These are phyloP conservation scores for Polydrusus pterygomalis DNA, from an alignment of 2,888 invertebrate species.

Conservation along the genomic window DNA sequence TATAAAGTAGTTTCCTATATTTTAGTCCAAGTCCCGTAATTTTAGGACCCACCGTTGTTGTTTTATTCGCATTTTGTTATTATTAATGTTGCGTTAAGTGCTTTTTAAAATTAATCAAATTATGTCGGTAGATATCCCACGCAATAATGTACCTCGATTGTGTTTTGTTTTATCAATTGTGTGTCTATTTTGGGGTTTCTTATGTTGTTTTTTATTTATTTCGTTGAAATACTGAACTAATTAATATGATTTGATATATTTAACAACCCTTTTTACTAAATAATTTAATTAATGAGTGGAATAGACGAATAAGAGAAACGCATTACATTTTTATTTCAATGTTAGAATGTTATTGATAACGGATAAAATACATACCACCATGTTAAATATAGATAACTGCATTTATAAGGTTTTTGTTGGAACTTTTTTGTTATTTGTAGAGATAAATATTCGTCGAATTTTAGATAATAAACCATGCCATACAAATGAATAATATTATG, in stretches of 20 bases:
- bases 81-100: conserved; percentile 57
- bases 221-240: conserved; percentile 6
- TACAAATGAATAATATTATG: too few species aligned
- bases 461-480: conserved; percentile 21
- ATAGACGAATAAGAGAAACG: not conserved
- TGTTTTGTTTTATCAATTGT: conserved; percentile 38
- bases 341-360: conserved; percentile 40
- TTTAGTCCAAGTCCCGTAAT: conserved; percentile 58
- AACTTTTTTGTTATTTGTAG: conserved; percentile 45
- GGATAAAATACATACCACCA: conserved; percentile 26
- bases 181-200: conserved; percentile 13
- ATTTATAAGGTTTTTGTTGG: conserved; percentile 37
- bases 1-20: conserved; percentile 58
- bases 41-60: conserved; percentile 55
- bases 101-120: conserved; percentile 57
- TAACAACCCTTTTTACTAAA: not conserved
- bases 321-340: conserved; percentile 19
- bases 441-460: conserved; percentile 28
- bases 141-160: conserved; percentile 54
- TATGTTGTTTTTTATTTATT: conserved; percentile 15
- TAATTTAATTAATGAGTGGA: not conserved
- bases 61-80: conserved; percentile 63
- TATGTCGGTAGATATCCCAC: conserved; percentile 54
- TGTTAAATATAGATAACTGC: conserved; percentile 38
- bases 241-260: conserved; percentile 3